A percentile compares a stretch with the other conserved stretches of the same genome.
Conservation (phyloP, 2,888 invertebrate genomes). For the Lissocephala sabroskyi region DNA sequence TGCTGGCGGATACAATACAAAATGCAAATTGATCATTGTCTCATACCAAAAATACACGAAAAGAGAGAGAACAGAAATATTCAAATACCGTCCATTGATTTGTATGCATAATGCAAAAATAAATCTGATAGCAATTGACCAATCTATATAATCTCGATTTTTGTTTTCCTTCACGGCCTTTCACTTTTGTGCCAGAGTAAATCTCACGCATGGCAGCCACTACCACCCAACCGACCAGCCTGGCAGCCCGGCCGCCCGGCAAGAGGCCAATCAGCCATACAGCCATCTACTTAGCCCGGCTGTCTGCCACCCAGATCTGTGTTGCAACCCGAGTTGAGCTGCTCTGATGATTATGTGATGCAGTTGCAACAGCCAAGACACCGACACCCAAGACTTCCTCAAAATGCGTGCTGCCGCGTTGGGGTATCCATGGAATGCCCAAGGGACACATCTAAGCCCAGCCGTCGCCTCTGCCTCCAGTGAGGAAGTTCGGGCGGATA, state of each 20-base stretch:
- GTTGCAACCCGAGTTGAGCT: constrained; percentile 2
- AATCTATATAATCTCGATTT: constrained; percentile 49
- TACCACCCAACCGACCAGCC: constrained; percentile 1
- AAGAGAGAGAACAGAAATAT: not conserved
- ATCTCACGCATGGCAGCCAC: constrained; percentile 42
- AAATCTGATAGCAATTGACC: constrained; percentile 31
- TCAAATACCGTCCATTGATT: not conserved
- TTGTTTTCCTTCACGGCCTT: constrained; percentile 43
- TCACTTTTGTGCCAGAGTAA: constrained; percentile 47
- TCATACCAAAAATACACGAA: no score
- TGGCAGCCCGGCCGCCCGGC: constrained; percentile 1
- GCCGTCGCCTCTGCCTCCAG: no score
- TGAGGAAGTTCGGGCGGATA: not conserved
- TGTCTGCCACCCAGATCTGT: constrained; percentile 18
- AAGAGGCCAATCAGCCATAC: constrained; percentile 18
- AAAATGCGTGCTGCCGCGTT: constrained; percentile 13
- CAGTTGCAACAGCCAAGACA: constrained; percentile 14
- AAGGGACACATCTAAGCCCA: not conserved
- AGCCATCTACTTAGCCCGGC: constrained; percentile 28
- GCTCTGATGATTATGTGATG: constrained; percentile 14
- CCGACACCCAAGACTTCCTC: constrained; percentile 13
- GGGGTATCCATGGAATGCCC: constrained; percentile 2
- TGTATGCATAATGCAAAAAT: not conserved
- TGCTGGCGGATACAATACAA: not conserved
- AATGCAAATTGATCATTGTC: not conserved